Conservation (phyloP, 2,113 vertebrate species). For the Protobothrops mucrosquamatus region DNA sequence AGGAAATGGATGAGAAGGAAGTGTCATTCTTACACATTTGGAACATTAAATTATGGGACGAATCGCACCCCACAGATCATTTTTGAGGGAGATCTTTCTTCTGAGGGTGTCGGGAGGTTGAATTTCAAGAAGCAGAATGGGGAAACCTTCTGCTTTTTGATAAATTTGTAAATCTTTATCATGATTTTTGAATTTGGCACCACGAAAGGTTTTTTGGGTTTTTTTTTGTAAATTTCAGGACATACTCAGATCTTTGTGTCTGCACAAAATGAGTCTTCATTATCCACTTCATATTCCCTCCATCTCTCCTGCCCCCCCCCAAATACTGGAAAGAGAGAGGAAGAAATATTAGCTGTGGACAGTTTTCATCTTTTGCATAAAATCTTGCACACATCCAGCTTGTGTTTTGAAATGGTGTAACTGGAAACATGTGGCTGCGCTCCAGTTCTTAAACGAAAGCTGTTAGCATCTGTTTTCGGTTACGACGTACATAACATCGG, state of each 20-base stretch:
- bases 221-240: not conserved
- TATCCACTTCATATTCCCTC: not conserved
- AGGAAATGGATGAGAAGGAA: not conserved
- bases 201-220: not conserved
- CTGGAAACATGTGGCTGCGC: conserved; percentile 61
- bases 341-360: conserved; percentile 51
- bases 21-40: not conserved
- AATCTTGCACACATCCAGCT: conserved; percentile 36
- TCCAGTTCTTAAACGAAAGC: conserved; percentile 51
- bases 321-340: not conserved
- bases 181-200: not conserved
- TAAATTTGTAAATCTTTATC: not conserved
- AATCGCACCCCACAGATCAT: not conserved
- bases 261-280: conserved; percentile 17
- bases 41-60: not conserved
- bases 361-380: conserved; percentile 62
- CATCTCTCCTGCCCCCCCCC: too few species aligned
- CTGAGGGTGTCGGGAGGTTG: not conserved
- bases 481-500: conserved; percentile 55
- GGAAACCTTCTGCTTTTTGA: not conserved
- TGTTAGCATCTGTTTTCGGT: conserved; percentile 63
- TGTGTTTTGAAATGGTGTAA: conserved; percentile 59
- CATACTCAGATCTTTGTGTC: conserved; percentile 24
- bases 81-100: not conserved
- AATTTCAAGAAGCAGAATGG: not conserved